Evolutionary conservation across 2,888 invertebrate genomes (phyloP).

Genomic region (Cetonia aurata): DNA sequence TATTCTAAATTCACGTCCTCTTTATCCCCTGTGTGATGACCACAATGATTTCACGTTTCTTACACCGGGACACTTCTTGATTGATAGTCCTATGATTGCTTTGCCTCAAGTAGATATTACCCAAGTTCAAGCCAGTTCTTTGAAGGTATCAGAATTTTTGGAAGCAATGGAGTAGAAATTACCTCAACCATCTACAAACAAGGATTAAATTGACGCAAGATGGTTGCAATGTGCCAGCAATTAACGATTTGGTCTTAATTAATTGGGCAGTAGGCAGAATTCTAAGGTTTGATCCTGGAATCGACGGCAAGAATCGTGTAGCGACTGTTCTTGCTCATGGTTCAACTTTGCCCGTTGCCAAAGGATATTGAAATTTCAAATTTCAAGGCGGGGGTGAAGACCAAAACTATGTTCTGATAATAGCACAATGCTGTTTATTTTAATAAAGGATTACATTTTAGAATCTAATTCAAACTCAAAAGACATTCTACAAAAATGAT

Average conservation of each 20-base stretch:
- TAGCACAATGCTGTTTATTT: no score
- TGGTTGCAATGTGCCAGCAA: not conserved
- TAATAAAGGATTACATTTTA: no score
- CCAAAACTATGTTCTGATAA: no score
- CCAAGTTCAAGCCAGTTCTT: slow-evolving; percentile 41
- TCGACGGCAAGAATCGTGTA: slow-evolving; percentile 12
- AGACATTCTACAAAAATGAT: no score
- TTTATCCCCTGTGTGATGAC: slow-evolving; percentile 54
- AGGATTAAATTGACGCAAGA: slow-evolving; percentile 46
- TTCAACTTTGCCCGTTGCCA: no score
- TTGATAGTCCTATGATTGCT: slow-evolving; percentile 51
- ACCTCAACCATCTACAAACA: slow-evolving; percentile 51
- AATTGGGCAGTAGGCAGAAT: slow-evolving; percentile 33
- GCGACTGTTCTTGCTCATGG: no score
- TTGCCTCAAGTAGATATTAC: slow-evolving; percentile 47
- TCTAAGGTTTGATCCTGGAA: slow-evolving; percentile 4
- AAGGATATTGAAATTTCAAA: no score
- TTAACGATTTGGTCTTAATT: slow-evolving; percentile 28
- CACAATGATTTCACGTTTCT: slow-evolving; percentile 52
- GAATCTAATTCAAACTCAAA: no score
- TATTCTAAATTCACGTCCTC: slow-evolving; percentile 56
- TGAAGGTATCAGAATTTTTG: slow-evolving; percentile 52
- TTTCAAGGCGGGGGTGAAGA: no score
- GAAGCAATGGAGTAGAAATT: slow-evolving; percentile 52
- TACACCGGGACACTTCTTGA: slow-evolving; percentile 56